phyloP scores from a whole-genome alignment of 2,113 vertebrate species.

The Copsychus sechellarum region DNA sequence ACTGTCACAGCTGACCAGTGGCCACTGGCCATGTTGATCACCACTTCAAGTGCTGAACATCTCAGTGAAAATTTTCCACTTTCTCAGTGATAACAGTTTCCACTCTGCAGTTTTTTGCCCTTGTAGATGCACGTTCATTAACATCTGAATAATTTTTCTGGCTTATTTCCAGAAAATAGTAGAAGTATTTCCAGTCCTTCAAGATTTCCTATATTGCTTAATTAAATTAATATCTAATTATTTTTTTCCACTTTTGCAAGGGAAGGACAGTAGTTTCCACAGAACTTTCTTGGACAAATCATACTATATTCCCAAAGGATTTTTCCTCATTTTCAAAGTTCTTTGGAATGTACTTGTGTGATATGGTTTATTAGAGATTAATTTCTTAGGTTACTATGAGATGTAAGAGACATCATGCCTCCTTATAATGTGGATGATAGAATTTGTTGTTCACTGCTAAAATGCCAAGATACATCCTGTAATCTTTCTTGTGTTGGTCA shows the following conservation, averaged over 20 bases:
- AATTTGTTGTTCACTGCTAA: background rate
- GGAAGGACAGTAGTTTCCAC: background rate
- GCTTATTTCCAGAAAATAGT: background rate
- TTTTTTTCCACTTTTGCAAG: background rate
- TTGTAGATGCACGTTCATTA: background rate
- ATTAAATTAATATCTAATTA: background rate
- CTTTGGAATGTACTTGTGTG: background rate
- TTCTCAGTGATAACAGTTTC: too few species aligned
- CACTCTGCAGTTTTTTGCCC: background rate
- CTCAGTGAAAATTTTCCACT: background rate
- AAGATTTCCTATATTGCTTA: background rate
- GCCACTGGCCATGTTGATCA: background rate
- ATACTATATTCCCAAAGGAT: background rate
- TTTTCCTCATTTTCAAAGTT: background rate
- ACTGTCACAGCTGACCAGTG: background rate
- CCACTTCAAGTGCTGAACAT: background rate
- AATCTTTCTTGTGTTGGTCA: background rate
- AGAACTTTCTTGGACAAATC: background rate
- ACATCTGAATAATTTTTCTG: background rate
- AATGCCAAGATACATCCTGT: background rate
- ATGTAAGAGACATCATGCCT: background rate
- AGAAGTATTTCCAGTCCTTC: background rate
- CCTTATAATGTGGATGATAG: background rate
- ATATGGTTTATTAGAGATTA: background rate
- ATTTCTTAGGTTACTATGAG: background rate